These are phyloP conservation scores for Tenebrosternarchus preto DNA, from an alignment of 2,113 vertebrate species.

Conservation along the genomic window DNA sequence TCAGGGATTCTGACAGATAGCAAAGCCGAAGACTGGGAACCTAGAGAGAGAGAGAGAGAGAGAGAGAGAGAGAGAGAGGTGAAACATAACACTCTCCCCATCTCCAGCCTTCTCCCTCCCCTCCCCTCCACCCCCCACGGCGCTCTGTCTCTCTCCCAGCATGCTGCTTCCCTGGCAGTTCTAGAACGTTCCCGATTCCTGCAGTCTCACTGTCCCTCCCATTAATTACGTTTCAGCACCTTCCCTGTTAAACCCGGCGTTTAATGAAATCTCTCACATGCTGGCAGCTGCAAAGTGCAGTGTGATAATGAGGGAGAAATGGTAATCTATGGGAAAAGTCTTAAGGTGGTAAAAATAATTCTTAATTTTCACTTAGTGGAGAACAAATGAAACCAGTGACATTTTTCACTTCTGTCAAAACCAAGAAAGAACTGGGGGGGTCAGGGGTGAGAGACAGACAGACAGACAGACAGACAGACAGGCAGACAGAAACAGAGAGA, in stretches of 20 bases:
- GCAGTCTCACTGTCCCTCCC: slow-evolving; percentile 60
- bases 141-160: slow-evolving; percentile 35
- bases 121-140: slow-evolving; percentile 13
- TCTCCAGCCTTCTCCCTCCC: not conserved
- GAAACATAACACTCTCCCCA: not conserved
- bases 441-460: not conserved
- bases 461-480: not conserved
- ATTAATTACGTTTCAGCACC: slow-evolving; percentile 87
- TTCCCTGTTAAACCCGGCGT: slow-evolving; percentile 82
- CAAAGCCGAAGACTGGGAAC: slow-evolving; percentile 18
- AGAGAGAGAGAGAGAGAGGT: not conserved
- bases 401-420: slow-evolving; percentile 7
- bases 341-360: slow-evolving; percentile 69
- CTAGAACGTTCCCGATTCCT: slow-evolving; percentile 5
- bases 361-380: slow-evolving; percentile 67
- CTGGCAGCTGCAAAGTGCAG: slow-evolving; percentile 67
- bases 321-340: slow-evolving; percentile 69
- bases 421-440: not conserved
- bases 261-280: slow-evolving; percentile 80
- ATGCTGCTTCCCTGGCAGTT: slow-evolving; percentile 29
- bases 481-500: too few relatives aligned
- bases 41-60: not conserved
- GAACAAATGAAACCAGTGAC: slow-evolving; percentile 63
- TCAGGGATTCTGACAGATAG: slow-evolving; percentile 29
- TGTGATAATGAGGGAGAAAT: slow-evolving; percentile 76